phyloP scores from a whole-genome alignment of 2,113 vertebrate species.

The Saguinus imperator region DNA sequence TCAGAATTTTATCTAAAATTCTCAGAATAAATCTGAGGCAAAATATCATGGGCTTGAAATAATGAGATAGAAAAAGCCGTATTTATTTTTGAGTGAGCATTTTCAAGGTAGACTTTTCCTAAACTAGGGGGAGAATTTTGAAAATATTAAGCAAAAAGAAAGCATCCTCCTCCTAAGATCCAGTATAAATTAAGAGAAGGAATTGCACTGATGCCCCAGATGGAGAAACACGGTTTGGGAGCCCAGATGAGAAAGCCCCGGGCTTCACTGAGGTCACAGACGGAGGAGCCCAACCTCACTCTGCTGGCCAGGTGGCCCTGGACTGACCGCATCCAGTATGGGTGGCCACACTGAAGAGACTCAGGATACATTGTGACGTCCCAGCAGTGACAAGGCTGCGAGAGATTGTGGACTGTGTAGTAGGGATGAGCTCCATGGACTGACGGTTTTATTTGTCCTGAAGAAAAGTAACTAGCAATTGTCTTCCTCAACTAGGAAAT shows the following conservation, averaged over 20 bases:
- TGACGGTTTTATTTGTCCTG: neutral
- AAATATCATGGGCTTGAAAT: neutral
- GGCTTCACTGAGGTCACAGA: neutral
- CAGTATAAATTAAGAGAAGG: neutral
- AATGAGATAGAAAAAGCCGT: neutral
- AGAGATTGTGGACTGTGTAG: fast-evolving
- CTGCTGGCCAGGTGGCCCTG: fast-evolving
- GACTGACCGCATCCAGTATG: too few relatives aligned
- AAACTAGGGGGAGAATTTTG: neutral
- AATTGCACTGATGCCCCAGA: fast-evolving
- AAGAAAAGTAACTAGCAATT: neutral
- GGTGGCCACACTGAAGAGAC: too few relatives aligned
- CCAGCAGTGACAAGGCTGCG: fast-evolving
- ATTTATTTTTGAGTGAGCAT: neutral
- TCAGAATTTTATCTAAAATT: too few relatives aligned
- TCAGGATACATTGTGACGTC: neutral
- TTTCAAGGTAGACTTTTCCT: neutral
- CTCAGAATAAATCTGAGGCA: neutral
- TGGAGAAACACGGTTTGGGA: neutral
- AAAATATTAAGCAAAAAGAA: neutral
- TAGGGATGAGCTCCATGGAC: neutral
- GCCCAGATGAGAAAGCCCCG: fast-evolving
- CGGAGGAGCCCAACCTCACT: neutral
- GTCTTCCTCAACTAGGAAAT: neutral
- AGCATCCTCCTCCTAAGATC: neutral